phyloP scores from a whole-genome alignment of 2,888 invertebrate genomes.

The Dolomedes plantarius region DNA sequence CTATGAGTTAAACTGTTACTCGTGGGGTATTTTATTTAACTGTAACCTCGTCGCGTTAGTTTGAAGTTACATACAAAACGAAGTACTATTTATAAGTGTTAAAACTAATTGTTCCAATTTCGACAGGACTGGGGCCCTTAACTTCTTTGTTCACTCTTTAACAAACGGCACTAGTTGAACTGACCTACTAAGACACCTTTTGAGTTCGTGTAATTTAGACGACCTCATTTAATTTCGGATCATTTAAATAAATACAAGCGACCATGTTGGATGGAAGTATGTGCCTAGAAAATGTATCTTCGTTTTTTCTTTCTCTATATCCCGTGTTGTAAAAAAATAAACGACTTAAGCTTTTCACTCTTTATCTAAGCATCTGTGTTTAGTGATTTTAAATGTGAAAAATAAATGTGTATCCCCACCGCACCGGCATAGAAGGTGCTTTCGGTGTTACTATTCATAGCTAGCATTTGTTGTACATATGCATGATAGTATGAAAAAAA shows the following conservation, averaged over 20 bases:
- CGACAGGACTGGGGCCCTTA: not conserved
- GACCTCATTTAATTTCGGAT: not conserved
- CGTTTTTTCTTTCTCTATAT: conserved; percentile 33
- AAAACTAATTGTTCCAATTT: too few species aligned
- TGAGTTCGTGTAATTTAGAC: not conserved
- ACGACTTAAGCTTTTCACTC: conserved; percentile 54
- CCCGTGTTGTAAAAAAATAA: conserved; percentile 46
- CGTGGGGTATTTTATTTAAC: too few species aligned
- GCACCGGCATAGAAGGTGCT: conserved; percentile 56
- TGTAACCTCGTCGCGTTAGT: too few species aligned
- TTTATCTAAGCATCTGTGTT: conserved; percentile 64
- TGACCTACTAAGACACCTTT: not conserved
- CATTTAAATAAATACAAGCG: conserved; percentile 19
- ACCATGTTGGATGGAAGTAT: conserved; percentile 51
- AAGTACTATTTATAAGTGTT: too few species aligned
- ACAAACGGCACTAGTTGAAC: not conserved
- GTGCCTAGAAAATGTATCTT: conserved; percentile 53
- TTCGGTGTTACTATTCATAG: conserved; percentile 51
- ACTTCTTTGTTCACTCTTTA: not conserved
- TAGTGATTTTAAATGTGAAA: conserved; percentile 65
- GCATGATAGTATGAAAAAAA: conserved; percentile 32
- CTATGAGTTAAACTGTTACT: too few species aligned
- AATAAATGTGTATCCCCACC: conserved; percentile 25
- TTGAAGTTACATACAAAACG: too few species aligned
- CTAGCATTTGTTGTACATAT: conserved; percentile 65